Evolutionary conservation across 2,113 vertebrate genomes (phyloP).

Genomic region (Ictalurus punctatus): DNA sequence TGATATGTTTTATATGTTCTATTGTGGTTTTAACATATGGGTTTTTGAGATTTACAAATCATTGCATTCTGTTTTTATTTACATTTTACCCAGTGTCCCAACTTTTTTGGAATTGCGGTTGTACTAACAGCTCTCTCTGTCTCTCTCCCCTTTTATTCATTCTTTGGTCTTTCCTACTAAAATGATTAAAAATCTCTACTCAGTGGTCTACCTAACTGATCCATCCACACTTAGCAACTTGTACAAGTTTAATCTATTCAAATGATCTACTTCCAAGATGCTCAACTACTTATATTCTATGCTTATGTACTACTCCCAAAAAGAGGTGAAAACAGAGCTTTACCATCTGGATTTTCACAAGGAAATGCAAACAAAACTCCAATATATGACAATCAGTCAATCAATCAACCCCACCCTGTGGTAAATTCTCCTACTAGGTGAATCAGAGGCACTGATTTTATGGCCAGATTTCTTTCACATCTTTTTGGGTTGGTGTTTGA

Average conservation of each 20-base stretch:
- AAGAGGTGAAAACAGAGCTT: not conserved
- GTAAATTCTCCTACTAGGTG: not conserved
- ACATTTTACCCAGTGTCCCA: too few relatives aligned
- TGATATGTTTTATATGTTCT: too few relatives aligned
- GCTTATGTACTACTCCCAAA: not conserved
- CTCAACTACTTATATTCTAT: not conserved
- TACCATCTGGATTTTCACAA: not conserved
- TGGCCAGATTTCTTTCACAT: not conserved
- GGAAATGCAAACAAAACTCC: not conserved
- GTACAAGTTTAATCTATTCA: not conserved
- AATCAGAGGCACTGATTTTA: not conserved
- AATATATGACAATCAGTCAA: not conserved
- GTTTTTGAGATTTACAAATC: too few relatives aligned
- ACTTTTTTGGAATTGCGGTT: too few relatives aligned
- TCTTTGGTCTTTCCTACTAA: not conserved
- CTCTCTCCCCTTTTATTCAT: not conserved
- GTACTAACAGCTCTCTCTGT: not conserved
- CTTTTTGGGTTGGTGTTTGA: not conserved
- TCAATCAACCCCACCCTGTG: not conserved
- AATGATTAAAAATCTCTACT: not conserved
- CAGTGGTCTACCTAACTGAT: not conserved
- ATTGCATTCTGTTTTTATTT: too few relatives aligned
- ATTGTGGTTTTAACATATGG: too few relatives aligned
- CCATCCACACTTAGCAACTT: not conserved
- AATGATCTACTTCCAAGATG: not conserved